Base-by-base conservation (phyloP, 2,888 invertebrate species). In the Protodeltote pygarga region DNA sequence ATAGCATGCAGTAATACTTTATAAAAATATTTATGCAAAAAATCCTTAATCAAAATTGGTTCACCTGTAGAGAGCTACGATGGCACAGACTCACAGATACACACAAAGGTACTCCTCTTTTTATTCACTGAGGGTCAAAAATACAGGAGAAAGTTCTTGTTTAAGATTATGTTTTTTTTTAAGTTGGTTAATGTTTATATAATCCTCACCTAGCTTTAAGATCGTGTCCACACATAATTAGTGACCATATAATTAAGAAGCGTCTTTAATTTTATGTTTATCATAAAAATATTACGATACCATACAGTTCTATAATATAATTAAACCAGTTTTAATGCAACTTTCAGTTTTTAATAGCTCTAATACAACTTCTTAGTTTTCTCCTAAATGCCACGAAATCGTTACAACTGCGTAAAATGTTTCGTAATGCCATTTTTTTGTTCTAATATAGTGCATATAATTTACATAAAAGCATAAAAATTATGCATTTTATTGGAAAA, bases 351-450 rank as follows among this genome's bases (percentile, higher is more conserved):
- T 52, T 29, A 35, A 58, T 17, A 19, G 13, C 2, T 38, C 28
- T 44, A 25, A 45, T 21, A 21, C 16, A 13, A 48, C 57, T 8
- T 31, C 6, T 23, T 27, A 3, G 14, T 14, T 13, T n/a, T 3
- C 27, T 14, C 6, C 14, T 13, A 11, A 8, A 27, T 27, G 27
- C 27, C 13, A 5, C 8, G 27, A n/a, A n/a, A n/a, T n/a, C n/a
- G n/a, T n/a, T n/a, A n/a, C n/a, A n/a, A n/a, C n/a, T n/a, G n/a
- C n/a, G n/a, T n/a, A n/a, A n/a, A n/a, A n/a, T n/a, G n/a, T 65
- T 52, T 58, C 47, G 45, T 62, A 61, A 57, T 33, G 33, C 33
- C n/a, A n/a, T n/a, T n/a, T n/a, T n/a, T n/a, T n/a, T n/a, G n/a
- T n/a, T n/a, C n/a, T n/a, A n/a, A n/a, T n/a, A n/a, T n/a, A n/a